These are phyloP conservation scores for Idris sp. DNA, from an alignment of 1,140 invertebrate species.

Conservation along the genomic window DNA sequence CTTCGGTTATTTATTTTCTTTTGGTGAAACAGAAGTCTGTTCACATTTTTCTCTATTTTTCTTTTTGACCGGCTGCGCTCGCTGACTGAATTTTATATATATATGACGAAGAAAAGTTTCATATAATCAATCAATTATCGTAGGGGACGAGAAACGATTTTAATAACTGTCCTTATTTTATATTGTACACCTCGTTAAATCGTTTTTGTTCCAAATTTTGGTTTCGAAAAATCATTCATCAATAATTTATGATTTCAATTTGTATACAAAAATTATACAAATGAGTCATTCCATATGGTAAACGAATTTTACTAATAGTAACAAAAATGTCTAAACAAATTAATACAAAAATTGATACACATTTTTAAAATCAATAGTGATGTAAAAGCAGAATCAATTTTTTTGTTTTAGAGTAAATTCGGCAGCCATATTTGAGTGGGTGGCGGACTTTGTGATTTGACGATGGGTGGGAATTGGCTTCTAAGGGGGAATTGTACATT, in stretches of 20 bases:
- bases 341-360: too few species aligned
- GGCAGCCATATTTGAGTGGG: constrained; percentile 48
- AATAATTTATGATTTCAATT: too few species aligned
- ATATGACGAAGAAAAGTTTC: too few species aligned
- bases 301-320: too few species aligned
- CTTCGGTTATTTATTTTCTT: constrained; percentile 19
- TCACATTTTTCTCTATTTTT: constrained; percentile 19
- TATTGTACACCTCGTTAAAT: too few species aligned
- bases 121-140: constrained; percentile 8
- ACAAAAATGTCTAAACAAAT: too few species aligned
- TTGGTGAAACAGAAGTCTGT: constrained; percentile 12
- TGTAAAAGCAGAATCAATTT: constrained; percentile 26
- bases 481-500: constrained; percentile 6
- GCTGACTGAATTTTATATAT: background rate
- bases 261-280: too few species aligned
- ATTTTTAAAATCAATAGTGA: too few species aligned
- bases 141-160: background rate
- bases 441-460: constrained; percentile 66
- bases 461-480: constrained; percentile 62
- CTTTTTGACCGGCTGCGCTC: constrained; percentile 18
- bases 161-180: constrained; percentile 1
- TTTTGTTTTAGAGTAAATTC: too few species aligned
- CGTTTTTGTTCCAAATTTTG: too few species aligned
- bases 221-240: too few species aligned
- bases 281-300: background rate